Evolutionary conservation across 2,113 vertebrate species (phyloP), one percentile per base, ranked within the genome.

Genomic region (Pogonocichla stellata): DNA sequence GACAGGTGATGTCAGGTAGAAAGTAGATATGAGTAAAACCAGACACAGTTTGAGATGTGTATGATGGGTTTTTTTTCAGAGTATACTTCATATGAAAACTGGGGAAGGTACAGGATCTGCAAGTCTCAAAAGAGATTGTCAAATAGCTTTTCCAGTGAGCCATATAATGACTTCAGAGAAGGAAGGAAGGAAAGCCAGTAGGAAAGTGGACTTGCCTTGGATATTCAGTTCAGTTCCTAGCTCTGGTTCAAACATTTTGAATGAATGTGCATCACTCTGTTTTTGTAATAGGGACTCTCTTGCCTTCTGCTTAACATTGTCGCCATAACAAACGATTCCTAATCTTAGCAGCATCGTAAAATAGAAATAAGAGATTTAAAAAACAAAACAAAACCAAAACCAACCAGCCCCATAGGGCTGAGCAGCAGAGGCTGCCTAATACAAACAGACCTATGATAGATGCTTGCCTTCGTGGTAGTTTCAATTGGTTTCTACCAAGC

Each of bases 321-420:
- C 29, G 50, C 15, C 24, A 10, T 14, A 69, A 31, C 4, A 67
- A 67, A 31, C 26, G 3, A 75, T 74, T 58, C 24, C 31, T 47
- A 34, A 62, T 50, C 51, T 54, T 87, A 69, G 24, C 42, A 71
- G 38, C 38, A 18, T 50, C 33, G 5, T 36, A 17, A 36, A 72
- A 57, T 6, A 67, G 34, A 61, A 84, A n/a, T 40, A 40, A 45
- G 48, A 25, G 8, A 25, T 48, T 6, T 6, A 4, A 16, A 47
- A 40, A 38, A 34, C 7, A 64, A 13, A 29, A 4, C 4, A 43
- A 16, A 47, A 17, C 50, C 4, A 47, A 14, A 47, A 28, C 26
- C 5, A 17, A 17, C 9, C 16, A 29, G 50, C 50, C 3, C 4
- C 1, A 2, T 43, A 19, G 14, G 18, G 12, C 10, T 73, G 36